Evolutionary conservation across 2,888 invertebrate species (phyloP), one percentile per base, ranked within the genome.

Genomic region (Aspidapion aeneum): DNA sequence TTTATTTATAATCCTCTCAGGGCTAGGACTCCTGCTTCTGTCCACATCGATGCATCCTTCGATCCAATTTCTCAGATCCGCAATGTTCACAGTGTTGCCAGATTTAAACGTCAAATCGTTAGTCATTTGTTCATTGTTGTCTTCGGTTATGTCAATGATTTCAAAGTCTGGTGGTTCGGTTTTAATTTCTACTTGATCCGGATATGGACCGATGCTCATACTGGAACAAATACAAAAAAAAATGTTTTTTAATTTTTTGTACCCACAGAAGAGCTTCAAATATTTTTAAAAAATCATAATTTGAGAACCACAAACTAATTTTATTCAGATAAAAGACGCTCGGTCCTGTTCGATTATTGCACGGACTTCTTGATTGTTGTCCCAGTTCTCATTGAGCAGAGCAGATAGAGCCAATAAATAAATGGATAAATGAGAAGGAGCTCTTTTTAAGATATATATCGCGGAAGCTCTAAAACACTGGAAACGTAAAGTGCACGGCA

Each of bases 31-130:
- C 7, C 72, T 55, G 52, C 68, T 72, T n/a, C 61, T 57, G 12
- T 68, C 65, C 12, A 62, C 35, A 16, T 65, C 66, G 50, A 73
- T 69, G 55, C 72, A 71, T 55, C 72, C 70, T 5, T 66, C 67
- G 16, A 73, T 66, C 73, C 73, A 73, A 18, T 70, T 68, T 60
- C 69, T 72, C 21, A 73, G 63, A 9, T 69, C 69, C 49, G 70
- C 62, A 18, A 73, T 72, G 0, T 71, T 71, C 9, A 60, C 54
- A n/a, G 18, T 57, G 18, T 58, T 51, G 49, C 51, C 50, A 1
- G 22, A 52, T 17, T 57, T 61, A 7, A 64, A 59, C 1, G 63
- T 62, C 1, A 68, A 48, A 19, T 68, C 68, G 18, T 64, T 17
- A 2, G 66, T 35, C 35, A 35, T 12, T 35, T 35, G 64, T 56